A percentile compares a stretch with the other conserved stretches of the same genome.
Evolutionary conservation across 2,113 vertebrate genomes (phyloP).

Genomic region (Ageneiosus marmoratus): DNA sequence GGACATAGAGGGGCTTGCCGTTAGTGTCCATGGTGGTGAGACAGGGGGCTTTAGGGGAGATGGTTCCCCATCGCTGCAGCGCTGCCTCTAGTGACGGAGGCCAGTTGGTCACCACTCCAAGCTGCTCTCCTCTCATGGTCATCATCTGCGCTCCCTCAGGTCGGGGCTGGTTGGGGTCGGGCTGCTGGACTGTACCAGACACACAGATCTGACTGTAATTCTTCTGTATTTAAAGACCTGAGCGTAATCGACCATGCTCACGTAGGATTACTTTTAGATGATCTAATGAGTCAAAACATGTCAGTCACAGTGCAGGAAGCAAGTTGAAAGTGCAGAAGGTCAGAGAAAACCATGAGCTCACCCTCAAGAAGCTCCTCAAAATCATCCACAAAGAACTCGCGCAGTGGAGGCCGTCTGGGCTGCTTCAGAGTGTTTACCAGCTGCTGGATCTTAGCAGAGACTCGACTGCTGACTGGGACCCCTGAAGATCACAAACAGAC

Average conservation of each 20-base stretch:
- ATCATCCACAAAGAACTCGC: slow-evolving; percentile 98
- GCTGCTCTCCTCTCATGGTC: slow-evolving; percentile 89
- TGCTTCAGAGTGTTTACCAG: slow-evolving; percentile 97
- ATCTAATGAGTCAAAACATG: not conserved
- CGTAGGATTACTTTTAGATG: not conserved
- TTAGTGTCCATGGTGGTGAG: slow-evolving; percentile 98
- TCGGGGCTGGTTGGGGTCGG: slow-evolving; percentile 95
- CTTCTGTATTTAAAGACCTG: not conserved
- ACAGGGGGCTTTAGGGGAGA: slow-evolving; percentile 96
- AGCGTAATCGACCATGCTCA: not conserved
- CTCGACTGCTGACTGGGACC: slow-evolving; percentile 97
- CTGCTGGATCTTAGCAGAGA: slow-evolving; percentile 98
- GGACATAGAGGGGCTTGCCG: slow-evolving; percentile 94
- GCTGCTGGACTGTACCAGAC: slow-evolving; percentile 87
- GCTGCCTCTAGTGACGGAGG: slow-evolving; percentile 95
- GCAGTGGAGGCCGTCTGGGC: slow-evolving; percentile 91
- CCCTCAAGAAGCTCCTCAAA: slow-evolving; percentile 98
- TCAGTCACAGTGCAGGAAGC: not conserved
- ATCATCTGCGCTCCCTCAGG: slow-evolving; percentile 97
- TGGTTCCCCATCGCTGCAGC: slow-evolving; percentile 96
- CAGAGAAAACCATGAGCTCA: slow-evolving; percentile 56
- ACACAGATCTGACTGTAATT: not conserved
- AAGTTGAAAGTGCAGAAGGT: not conserved
- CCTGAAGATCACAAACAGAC: slow-evolving; percentile 71
- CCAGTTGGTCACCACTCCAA: slow-evolving; percentile 98